Evolutionary conservation across 1,140 invertebrate genomes (phyloP).

Genomic region (Drosophila subpulchrella): DNA sequence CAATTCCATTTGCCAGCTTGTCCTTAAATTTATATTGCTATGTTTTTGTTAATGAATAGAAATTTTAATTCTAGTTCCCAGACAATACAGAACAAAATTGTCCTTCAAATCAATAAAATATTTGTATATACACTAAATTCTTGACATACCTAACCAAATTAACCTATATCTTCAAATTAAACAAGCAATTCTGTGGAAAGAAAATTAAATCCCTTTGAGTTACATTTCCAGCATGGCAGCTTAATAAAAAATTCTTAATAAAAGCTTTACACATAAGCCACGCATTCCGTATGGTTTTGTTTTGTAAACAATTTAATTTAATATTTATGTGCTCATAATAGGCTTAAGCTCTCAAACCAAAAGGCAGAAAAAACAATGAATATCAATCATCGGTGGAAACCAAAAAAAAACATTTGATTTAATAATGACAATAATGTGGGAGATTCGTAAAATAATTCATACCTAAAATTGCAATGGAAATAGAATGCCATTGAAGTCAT

Average conservation of each 20-base stretch:
- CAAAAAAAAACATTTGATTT: not conserved
- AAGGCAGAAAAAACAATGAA: not conserved
- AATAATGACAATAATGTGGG: not conserved
- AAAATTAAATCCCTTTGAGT: not conserved
- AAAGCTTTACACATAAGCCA: not conserved
- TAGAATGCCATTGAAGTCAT: not conserved
- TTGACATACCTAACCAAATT: not conserved
- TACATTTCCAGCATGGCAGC: not conserved
- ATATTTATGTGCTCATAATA: not conserved
- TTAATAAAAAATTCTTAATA: not conserved
- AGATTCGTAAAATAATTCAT: not conserved
- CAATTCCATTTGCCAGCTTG: conserved; percentile 1
- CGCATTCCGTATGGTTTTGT: not conserved
- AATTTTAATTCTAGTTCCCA: no score
- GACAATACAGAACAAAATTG: no score
- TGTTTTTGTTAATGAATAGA: no score
- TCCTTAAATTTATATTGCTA: no score
- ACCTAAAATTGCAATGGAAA: not conserved
- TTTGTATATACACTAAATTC: no score
- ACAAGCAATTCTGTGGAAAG: not conserved
- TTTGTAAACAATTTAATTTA: conserved; percentile 1
- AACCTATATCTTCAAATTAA: not conserved
- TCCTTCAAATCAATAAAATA: no score
- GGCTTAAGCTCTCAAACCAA: not conserved
- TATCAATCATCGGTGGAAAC: no score